A percentile compares a stretch with the other conserved stretches of the same genome.
phyloP scores from a whole-genome alignment of 2,888 invertebrate species.

The Liodrosophila aerea region DNA sequence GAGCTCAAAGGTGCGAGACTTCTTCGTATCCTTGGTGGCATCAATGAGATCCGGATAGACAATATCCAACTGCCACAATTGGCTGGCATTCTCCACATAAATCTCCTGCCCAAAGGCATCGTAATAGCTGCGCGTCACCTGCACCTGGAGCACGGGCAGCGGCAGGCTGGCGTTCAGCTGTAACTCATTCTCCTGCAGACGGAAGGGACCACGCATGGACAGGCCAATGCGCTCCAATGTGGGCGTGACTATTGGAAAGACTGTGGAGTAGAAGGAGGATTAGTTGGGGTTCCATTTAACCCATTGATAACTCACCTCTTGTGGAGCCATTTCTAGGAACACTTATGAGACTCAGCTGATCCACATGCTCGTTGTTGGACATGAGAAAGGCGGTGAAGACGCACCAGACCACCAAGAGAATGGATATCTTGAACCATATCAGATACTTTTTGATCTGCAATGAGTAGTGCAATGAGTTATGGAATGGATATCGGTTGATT shows the following conservation, averaged over 20 bases:
- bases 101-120: constrained; percentile 62
- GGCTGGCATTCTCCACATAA: constrained; percentile 66
- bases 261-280: constrained; percentile 33
- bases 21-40: constrained; percentile 82
- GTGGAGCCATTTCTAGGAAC: constrained; percentile 81
- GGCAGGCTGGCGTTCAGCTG: constrained; percentile 52
- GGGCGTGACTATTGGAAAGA: constrained; percentile 77
- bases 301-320: constrained; percentile 47
- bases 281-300: no score
- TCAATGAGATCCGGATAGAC: constrained; percentile 80
- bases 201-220: constrained; percentile 85
- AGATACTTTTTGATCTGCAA: constrained; percentile 76
- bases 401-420: constrained; percentile 86
- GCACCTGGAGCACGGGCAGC: constrained; percentile 65
- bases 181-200: constrained; percentile 83
- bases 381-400: constrained; percentile 87
- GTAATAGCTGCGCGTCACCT: constrained; percentile 70
- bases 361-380: constrained; percentile 87
- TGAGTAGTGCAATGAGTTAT: no score
- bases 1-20: constrained; percentile 79
- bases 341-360: constrained; percentile 85
- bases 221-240: constrained; percentile 83
- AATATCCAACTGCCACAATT: constrained; percentile 77
- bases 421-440: constrained; percentile 83
- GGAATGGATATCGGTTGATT: no score